phyloP scores from a whole-genome alignment of 2,888 invertebrate genomes.

The Pollenia griseotomentosa region DNA sequence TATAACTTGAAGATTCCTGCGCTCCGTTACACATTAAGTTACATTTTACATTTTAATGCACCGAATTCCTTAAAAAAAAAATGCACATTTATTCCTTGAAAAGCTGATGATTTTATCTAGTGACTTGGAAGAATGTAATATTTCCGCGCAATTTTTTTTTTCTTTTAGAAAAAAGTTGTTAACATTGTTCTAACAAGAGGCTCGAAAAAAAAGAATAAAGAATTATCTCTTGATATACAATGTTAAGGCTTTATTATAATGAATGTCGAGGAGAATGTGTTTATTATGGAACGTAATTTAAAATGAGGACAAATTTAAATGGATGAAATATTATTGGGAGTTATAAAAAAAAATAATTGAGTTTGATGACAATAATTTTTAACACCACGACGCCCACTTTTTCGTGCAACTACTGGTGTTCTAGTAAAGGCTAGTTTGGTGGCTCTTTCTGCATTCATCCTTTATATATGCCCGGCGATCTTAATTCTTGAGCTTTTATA shows the following conservation, averaged over 20 bases:
- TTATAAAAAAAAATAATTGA: no score
- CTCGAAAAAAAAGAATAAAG: background rate
- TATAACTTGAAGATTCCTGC: background rate
- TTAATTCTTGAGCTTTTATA: no score
- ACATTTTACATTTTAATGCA: conserved; percentile 24
- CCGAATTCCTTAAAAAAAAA: conserved; percentile 27
- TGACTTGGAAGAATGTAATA: conserved; percentile 40
- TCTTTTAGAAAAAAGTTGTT: background rate
- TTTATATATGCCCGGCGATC: no score
- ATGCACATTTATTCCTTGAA: conserved; percentile 15
- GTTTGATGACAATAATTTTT: no score
- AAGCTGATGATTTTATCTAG: conserved; percentile 37
- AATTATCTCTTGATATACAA: background rate
- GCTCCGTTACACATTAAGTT: conserved; percentile 18
- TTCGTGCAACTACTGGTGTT: no score
- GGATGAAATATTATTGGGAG: no score
- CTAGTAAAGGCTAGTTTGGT: no score
- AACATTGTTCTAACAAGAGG: conserved; percentile 13
- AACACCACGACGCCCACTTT: no score
- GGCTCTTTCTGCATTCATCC: no score
- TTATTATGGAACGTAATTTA: background rate
- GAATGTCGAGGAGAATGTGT: background rate
- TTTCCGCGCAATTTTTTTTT: conserved; percentile 5
- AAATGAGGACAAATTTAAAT: no score
- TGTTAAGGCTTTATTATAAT: background rate